These are phyloP conservation scores for Coluber constrictor DNA, from an alignment of 2,797 vertebrate genomes.

Conservation along the genomic window DNA sequence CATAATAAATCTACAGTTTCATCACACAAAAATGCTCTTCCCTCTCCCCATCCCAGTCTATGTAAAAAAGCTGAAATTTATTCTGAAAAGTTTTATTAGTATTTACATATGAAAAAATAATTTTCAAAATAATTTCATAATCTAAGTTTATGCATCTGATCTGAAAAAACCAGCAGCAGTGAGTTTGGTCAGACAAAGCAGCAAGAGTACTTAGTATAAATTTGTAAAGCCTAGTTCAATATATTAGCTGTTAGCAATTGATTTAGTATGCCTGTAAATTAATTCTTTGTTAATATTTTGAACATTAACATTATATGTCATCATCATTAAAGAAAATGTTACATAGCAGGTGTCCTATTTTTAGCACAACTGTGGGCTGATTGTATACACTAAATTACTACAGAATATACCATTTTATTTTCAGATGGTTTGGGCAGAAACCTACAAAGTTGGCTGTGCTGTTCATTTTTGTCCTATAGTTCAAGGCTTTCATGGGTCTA, in stretches of 20 bases:
- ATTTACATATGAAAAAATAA: not conserved
- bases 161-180: not conserved
- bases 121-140: not conserved
- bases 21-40: not conserved
- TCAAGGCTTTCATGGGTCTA: not conserved
- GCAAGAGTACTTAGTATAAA: not conserved
- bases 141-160: not conserved
- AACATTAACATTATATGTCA: not conserved
- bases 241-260: not conserved
- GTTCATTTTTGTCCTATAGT: slow-evolving; percentile 69
- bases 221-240: not conserved
- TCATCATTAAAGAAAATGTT: not conserved
- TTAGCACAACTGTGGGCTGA: not conserved
- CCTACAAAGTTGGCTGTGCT: slow-evolving; percentile 85
- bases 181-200: not conserved
- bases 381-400: slow-evolving; percentile 1
- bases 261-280: not conserved
- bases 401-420: slow-evolving; percentile 27
- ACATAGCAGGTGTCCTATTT: not conserved
- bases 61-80: not conserved
- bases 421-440: slow-evolving; percentile 82
- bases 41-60: not conserved
- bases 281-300: not conserved
- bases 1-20: not conserved
- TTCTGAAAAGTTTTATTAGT: not conserved